These are phyloP conservation scores for Isurus oxyrinchus DNA, from an alignment of 2,113 vertebrate species.

Conservation along the genomic window DNA sequence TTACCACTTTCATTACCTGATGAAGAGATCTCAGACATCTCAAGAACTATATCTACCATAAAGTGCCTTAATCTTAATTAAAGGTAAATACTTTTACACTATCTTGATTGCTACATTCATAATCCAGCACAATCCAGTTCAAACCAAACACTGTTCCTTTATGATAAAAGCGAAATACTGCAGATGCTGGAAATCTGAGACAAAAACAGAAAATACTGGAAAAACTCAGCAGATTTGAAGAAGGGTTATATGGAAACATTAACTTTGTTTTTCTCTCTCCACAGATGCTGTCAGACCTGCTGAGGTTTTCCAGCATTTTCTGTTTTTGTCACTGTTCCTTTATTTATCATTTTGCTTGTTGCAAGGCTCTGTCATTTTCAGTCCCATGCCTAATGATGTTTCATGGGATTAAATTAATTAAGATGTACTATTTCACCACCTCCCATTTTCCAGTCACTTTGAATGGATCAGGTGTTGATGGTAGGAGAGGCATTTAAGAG, in stretches of 20 bases:
- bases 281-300: too few species aligned
- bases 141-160: neutral
- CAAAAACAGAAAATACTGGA: too few species aligned
- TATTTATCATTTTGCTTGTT: neutral
- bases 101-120: slow-evolving; percentile 23
- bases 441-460: slow-evolving; percentile 6
- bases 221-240: too few species aligned
- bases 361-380: neutral
- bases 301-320: too few species aligned
- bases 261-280: too few species aligned
- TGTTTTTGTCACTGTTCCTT: neutral
- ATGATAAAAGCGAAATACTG: too few species aligned
- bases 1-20: slow-evolving; percentile 25
- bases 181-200: too few species aligned
- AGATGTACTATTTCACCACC: neutral
- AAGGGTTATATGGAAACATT: too few species aligned
- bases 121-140: slow-evolving; percentile 9
- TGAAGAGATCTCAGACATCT: slow-evolving; percentile 27
- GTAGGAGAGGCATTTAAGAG: neutral
- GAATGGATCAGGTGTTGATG: neutral
- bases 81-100: slow-evolving; percentile 20
- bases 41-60: slow-evolving; percentile 16
- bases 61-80: slow-evolving; percentile 16
- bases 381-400: neutral
- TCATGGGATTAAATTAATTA: neutral